Evolutionary conservation across 2,113 vertebrate species (phyloP).

Genomic region (Anarhynchus alexandrinus): DNA sequence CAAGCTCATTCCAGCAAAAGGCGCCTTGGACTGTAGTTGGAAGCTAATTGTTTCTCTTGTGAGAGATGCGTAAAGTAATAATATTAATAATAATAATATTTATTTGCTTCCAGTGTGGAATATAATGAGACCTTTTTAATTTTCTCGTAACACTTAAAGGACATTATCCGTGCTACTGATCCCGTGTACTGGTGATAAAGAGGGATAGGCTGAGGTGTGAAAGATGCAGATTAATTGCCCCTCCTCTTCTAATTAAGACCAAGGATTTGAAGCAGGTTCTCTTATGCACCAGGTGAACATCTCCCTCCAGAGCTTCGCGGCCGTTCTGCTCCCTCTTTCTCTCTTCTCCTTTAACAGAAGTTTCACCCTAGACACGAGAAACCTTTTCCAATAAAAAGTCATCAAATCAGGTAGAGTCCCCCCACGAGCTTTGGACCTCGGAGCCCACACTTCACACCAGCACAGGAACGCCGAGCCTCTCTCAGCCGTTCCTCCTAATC

Average conservation of each 20-base stretch:
- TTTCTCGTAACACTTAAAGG: neutral
- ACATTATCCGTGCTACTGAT: neutral
- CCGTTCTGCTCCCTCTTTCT: neutral
- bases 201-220: neutral
- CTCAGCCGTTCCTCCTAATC: neutral
- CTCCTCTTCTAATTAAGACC: neutral
- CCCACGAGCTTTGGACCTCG: rapidly evolving
- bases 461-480: neutral
- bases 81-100: neutral
- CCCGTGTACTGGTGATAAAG: neutral
- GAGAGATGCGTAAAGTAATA: neutral
- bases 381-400: neutral
- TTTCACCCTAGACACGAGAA: neutral
- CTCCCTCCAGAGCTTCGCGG: neutral
- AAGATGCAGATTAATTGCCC: neutral
- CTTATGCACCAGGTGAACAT: neutral
- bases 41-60: neutral
- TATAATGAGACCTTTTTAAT: neutral
- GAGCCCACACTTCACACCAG: neutral
- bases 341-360: neutral
- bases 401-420: rapidly evolving
- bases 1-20: neutral
- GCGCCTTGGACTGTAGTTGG: neutral
- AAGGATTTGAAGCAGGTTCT: neutral
- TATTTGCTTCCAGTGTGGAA: neutral